Percentiles rank a stretch among this genome's conserved stretches.
Conservation (phyloP, 2,888 invertebrate species). For the Xanthostigma xanthostigma region DNA sequence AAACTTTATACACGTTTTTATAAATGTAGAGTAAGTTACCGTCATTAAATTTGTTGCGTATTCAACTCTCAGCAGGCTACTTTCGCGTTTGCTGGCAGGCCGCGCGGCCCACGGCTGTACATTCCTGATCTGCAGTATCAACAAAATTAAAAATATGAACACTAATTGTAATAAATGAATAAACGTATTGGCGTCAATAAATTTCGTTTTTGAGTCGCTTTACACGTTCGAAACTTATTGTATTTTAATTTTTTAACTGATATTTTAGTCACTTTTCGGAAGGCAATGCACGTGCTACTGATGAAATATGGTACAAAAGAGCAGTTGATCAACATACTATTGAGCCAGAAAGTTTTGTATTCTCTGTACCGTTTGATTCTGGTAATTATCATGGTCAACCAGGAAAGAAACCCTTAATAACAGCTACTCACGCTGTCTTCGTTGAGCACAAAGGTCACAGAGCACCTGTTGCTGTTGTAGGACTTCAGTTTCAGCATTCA, state of each 20-base stretch:
- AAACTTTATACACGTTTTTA: too few relatives aligned
- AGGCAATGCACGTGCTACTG: constrained; percentile 61
- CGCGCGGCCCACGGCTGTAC: too few relatives aligned
- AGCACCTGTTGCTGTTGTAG: constrained; percentile 85
- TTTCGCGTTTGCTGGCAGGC: too few relatives aligned
- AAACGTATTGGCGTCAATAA: too few relatives aligned
- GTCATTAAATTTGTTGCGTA: too few relatives aligned
- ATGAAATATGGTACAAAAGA: constrained; percentile 78
- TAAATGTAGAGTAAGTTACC: too few relatives aligned
- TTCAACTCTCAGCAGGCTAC: too few relatives aligned
- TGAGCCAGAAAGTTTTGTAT: constrained; percentile 66
- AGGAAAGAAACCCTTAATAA: constrained; percentile 41
- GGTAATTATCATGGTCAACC: constrained; percentile 19
- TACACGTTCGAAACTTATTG: too few relatives aligned
- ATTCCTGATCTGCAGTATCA: too few relatives aligned
- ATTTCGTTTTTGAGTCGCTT: too few relatives aligned
- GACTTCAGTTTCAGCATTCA: constrained; percentile 73
- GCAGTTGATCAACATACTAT: constrained; percentile 76
- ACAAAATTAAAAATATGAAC: too few relatives aligned
- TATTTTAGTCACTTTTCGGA: constrained; percentile 53
- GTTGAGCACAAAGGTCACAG: constrained; percentile 68
- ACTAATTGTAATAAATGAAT: too few relatives aligned
- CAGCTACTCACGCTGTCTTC: constrained; percentile 85
- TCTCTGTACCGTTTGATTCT: constrained; percentile 56
- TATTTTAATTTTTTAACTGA: neutral